A percentile compares a stretch with the other conserved stretches of the same genome.
phyloP scores from a whole-genome alignment of 1,140 invertebrate species.

The Ceratina australensis region DNA sequence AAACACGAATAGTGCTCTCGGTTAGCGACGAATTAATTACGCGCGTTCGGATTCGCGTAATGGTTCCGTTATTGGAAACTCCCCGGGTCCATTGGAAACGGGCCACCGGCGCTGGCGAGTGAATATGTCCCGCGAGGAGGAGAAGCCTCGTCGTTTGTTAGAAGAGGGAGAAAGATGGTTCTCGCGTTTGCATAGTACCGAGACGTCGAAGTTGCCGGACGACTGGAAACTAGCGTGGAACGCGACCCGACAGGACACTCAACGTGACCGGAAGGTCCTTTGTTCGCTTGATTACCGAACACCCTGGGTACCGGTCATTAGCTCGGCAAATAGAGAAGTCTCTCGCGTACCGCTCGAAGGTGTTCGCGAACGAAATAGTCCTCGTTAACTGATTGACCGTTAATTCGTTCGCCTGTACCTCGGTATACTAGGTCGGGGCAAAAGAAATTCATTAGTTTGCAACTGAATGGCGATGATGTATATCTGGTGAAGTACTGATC shows the following conservation, averaged over 20 bases:
- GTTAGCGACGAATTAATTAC: slow-evolving; percentile 26
- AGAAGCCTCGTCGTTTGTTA: slow-evolving; percentile 26
- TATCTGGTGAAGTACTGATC: no score
- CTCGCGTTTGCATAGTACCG: slow-evolving; percentile 49
- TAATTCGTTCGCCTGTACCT: background rate
- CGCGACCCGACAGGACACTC: slow-evolving; percentile 53
- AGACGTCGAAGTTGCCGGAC: slow-evolving; percentile 56
- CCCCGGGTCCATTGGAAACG: slow-evolving; percentile 3
- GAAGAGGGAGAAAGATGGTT: background rate
- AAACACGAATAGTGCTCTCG: no score
- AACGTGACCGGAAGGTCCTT: slow-evolving; percentile 71
- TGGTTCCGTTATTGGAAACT: slow-evolving; percentile 23
- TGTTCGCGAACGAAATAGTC: background rate
- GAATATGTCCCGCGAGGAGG: background rate
- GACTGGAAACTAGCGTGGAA: slow-evolving; percentile 45
- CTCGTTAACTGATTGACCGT: slow-evolving; percentile 23
- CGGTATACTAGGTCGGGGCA: no score
- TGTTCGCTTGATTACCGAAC: slow-evolving; percentile 74
- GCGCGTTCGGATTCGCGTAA: background rate
- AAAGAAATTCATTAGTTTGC: no score
- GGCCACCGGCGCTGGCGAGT: background rate
- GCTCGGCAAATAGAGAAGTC: slow-evolving; percentile 69
- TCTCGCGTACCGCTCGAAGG: background rate
- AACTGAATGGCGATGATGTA: no score
- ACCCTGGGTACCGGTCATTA: slow-evolving; percentile 73